Percentiles rank a stretch among this genome's conserved stretches.
Evolutionary conservation across 2,113 vertebrate genomes (phyloP).

Genomic region (Theropithecus gelada): DNA sequence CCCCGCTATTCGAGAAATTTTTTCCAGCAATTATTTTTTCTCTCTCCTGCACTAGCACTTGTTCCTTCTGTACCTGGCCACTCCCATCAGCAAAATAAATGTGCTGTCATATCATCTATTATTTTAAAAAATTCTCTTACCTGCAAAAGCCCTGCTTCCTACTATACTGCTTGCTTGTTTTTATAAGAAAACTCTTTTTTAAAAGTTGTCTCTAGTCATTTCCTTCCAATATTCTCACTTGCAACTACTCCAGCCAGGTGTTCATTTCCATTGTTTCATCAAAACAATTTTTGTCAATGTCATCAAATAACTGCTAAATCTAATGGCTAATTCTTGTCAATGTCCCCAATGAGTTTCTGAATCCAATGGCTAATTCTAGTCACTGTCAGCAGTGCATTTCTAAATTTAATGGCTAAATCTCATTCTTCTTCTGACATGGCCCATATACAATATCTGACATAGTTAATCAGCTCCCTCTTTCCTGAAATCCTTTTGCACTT

Average conservation of each 20-base stretch:
- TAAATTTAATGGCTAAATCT: neutral
- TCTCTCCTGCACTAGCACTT: neutral
- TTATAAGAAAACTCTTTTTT: neutral
- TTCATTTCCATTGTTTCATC: neutral
- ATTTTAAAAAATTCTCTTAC: neutral
- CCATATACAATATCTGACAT: neutral
- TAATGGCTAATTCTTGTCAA: neutral
- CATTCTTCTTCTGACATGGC: neutral
- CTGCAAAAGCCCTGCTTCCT: neutral
- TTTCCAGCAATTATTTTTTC: neutral
- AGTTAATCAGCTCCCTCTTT: neutral
- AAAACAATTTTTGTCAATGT: neutral
- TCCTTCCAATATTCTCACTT: neutral
- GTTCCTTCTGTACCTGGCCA: neutral
- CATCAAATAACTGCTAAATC: neutral
- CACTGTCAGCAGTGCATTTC: neutral
- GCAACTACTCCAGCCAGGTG: neutral
- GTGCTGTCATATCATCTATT: neutral
- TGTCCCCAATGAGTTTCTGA: neutral
- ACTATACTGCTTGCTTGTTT: neutral
- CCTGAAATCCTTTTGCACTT: neutral
- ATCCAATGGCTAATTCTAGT: neutral
- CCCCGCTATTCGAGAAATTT: neutral
- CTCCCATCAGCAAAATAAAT: neutral
- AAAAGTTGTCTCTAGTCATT: neutral